phyloP scores from a whole-genome alignment of 2,888 invertebrate species.

The Synanthedon myopaeformis region DNA sequence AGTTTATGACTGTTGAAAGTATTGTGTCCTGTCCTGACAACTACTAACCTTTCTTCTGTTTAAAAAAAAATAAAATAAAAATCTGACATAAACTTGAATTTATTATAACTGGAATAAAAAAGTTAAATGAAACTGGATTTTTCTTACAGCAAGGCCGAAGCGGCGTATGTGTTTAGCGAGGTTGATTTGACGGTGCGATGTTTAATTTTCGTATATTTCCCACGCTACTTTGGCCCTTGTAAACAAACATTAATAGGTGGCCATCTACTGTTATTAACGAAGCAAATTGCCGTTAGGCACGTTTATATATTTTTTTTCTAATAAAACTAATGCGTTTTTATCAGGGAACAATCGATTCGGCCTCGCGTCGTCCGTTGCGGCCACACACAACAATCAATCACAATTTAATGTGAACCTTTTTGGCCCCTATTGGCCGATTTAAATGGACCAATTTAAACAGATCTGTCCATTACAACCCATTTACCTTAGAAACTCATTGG shows the following conservation, averaged over 20 bases:
- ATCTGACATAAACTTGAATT: no score
- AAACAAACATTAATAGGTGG: not conserved
- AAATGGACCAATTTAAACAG: slow-evolving; percentile 20
- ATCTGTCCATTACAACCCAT: slow-evolving; percentile 7
- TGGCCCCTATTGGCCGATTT: slow-evolving; percentile 38
- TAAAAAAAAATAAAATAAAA: no score
- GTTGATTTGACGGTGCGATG: no score
- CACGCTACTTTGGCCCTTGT: not conserved
- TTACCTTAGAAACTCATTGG: no score
- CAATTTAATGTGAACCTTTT: slow-evolving; percentile 47
- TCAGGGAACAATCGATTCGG: slow-evolving; percentile 35
- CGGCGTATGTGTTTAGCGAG: no score
- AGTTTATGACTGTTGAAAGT: no score
- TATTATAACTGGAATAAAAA: no score
- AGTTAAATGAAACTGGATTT: no score
- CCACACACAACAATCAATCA: slow-evolving; percentile 44
- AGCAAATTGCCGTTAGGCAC: slow-evolving; percentile 11
- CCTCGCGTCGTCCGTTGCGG: slow-evolving; percentile 27
- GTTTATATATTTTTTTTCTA: slow-evolving; percentile 22
- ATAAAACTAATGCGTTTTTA: slow-evolving; percentile 52
- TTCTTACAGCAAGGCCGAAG: no score
- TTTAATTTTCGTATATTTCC: no score
- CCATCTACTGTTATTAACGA: slow-evolving; percentile 9
- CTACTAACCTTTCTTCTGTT: no score
- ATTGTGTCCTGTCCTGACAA: no score